phyloP scores from a whole-genome alignment of 2,113 vertebrate species.

The Nansenia antarctica region DNA sequence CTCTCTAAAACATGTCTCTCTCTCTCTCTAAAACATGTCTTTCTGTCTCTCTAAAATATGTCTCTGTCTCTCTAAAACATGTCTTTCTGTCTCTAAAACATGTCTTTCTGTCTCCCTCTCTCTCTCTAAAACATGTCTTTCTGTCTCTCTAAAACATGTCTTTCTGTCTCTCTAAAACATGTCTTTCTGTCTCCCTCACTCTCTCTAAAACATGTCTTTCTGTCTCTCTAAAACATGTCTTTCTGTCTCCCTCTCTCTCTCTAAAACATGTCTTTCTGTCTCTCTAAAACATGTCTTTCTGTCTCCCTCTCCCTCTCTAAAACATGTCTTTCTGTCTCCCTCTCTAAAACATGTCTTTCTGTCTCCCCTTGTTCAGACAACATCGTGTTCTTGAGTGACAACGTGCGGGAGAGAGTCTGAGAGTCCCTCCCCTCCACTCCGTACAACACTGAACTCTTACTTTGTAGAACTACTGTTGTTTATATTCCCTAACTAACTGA shows the following conservation, averaged over 20 bases:
- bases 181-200: not conserved
- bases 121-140: too few relatives aligned
- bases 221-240: not conserved
- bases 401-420: constrained; percentile 79
- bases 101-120: too few relatives aligned
- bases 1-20: too few relatives aligned
- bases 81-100: too few relatives aligned
- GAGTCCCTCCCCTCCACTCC: not conserved
- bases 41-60: too few relatives aligned
- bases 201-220: not conserved
- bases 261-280: not conserved
- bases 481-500: not conserved
- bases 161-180: too few relatives aligned
- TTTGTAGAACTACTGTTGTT: constrained; percentile 14
- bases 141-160: too few relatives aligned
- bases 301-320: not conserved
- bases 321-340: not conserved
- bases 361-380: constrained; percentile 83
- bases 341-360: constrained; percentile 4
- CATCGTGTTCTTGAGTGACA: constrained; percentile 92
- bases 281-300: not conserved
- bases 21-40: too few relatives aligned
- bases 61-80: too few relatives aligned
- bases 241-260: not conserved
- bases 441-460: constrained; percentile 18